Evolutionary conservation across 2,113 vertebrate genomes (phyloP), one percentile per base, ranked within the genome.

Genomic region (Octodon degus): DNA sequence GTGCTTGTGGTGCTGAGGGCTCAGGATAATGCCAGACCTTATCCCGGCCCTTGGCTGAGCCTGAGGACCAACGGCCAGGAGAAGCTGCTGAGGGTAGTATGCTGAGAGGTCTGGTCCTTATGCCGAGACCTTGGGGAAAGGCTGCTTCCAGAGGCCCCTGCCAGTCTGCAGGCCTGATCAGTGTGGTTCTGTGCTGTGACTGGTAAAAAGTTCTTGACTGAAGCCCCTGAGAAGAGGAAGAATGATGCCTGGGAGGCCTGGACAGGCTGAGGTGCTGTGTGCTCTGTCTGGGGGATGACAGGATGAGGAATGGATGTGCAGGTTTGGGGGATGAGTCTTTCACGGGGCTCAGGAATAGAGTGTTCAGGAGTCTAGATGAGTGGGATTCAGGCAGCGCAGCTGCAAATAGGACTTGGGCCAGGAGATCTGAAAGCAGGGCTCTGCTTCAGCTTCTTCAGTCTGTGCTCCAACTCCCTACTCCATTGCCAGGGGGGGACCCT

Each of bases 401-500:
- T 96, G 72, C 53, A 53, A 89, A 55, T n/a, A 63, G 40, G 68
- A n/a, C 58, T 77, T 91, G 19, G n/a, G 40, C 32, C 47, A 43
- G 27, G 53, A 37, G 65, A 67, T 85, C 76, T 89, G 76, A 91
- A 90, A 83, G 62, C 40, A 86, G 94, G 43, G 5, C n/a, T 95
- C 19, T 50, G 89, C n/a, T 90, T 87, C 47, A 94, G 62, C 83
- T 94, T 92, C 55, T 93, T 90, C 30, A 97, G 81, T 79, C 2
- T 96, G 40, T 86, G 82, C 92, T 91, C 63, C 53, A 97, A 1
- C 30, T 97, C 92, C 91, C 12, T 96, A 84, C 90, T 97, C 97
- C 97, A 97, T 22, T 83, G 95, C 97, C 97, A 97, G 27, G 65
- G 27, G 7, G 92, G 96, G 67, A 47, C 70, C 60, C 58, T 62